Evolutionary conservation across 2,888 invertebrate genomes (phyloP).

Genomic region (Tryphoninae sp.): DNA sequence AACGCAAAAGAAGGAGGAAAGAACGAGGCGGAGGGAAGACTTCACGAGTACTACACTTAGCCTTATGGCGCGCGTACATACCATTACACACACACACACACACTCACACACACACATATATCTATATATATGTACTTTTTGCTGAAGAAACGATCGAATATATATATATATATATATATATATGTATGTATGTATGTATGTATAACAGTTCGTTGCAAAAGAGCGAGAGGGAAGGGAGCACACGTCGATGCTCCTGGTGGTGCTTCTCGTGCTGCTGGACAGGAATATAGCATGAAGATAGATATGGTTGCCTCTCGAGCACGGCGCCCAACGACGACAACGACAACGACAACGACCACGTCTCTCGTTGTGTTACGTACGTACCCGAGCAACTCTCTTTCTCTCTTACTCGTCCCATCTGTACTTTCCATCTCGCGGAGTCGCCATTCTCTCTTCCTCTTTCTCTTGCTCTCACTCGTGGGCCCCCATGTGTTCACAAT

Average conservation of each 20-base stretch:
- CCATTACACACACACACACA: background rate
- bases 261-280: constrained; percentile 57
- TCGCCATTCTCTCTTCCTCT: constrained; percentile 6
- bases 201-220: constrained; percentile 6
- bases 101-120: constrained; percentile 2
- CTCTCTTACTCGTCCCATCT: constrained; percentile 25
- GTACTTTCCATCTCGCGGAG: constrained; percentile 22
- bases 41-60: constrained; percentile 67
- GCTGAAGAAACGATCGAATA: background rate
- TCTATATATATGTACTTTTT: constrained; percentile 26
- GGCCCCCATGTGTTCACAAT: constrained; percentile 70
- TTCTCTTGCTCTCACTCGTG: background rate
- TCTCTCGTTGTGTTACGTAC: constrained; percentile 57
- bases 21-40: constrained; percentile 49
- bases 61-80: constrained; percentile 73
- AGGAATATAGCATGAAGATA: constrained; percentile 48
- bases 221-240: constrained; percentile 29
- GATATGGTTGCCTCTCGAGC: constrained; percentile 54
- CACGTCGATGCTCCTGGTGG: constrained; percentile 60
- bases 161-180: background rate
- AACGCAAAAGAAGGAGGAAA: constrained; percentile 38
- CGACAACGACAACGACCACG: constrained; percentile 57
- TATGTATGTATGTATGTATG: background rate
- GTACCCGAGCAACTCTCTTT: constrained; percentile 50
- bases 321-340: constrained; percentile 64